Evolutionary conservation across 1,140 invertebrate species (phyloP).

Genomic region (Delia radicum): DNA sequence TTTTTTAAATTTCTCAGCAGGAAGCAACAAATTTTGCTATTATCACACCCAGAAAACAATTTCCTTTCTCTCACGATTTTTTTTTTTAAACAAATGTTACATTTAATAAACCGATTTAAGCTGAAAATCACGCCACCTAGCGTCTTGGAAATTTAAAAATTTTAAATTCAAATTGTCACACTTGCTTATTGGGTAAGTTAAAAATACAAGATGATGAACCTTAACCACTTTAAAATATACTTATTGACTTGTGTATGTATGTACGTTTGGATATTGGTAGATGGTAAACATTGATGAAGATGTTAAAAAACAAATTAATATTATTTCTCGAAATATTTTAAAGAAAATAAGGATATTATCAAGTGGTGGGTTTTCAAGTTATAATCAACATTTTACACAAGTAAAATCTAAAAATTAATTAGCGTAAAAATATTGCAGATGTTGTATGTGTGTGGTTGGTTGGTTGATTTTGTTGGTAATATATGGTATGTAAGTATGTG

Average conservation of each 20-base stretch:
- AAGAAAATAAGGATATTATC: background rate
- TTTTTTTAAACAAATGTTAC: no score
- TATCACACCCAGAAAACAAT: no score
- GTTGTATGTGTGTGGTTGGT: background rate
- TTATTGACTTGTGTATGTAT: no score
- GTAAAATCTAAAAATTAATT: background rate
- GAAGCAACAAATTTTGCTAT: conserved; percentile 5
- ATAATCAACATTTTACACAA: background rate
- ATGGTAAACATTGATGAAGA: no score
- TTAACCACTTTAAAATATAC: no score
- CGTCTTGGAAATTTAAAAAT: no score
- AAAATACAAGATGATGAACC: no score
- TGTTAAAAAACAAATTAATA: background rate
- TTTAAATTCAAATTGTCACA: background rate
- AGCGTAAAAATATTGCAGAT: background rate
- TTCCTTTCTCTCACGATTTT: no score
- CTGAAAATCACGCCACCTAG: no score
- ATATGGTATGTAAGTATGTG: background rate
- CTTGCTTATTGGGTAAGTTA: background rate
- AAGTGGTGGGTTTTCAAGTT: background rate
- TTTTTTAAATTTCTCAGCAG: conserved; percentile 20
- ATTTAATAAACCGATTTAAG: no score
- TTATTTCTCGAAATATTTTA: background rate
- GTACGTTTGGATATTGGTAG: no score
- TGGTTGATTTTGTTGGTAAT: background rate